Evolutionary conservation across 2,113 vertebrate species (phyloP).

Genomic region (Saccopteryx leptura): DNA sequence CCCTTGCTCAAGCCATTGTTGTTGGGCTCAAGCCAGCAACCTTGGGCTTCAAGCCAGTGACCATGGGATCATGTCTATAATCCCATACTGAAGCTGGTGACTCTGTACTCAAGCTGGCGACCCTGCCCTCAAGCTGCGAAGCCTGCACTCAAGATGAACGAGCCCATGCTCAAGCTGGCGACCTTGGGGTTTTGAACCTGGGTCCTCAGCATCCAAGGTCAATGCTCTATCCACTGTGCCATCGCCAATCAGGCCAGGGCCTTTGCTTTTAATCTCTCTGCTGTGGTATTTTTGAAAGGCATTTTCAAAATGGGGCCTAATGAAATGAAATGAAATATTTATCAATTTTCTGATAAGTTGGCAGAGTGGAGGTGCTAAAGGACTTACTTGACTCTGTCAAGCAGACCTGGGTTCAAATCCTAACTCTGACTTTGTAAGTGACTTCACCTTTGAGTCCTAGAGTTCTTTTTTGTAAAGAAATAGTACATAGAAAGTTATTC

Average conservation of each 20-base stretch:
- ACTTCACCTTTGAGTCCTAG: background rate
- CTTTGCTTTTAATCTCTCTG: background rate
- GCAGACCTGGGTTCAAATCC: background rate
- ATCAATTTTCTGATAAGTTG: background rate
- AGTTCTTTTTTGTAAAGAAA: background rate
- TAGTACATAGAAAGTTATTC: background rate
- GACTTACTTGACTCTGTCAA: background rate
- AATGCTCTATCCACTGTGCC: background rate
- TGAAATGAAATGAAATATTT: background rate
- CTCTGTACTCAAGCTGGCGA: too few species aligned
- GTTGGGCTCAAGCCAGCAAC: too few species aligned
- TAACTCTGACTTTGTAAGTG: background rate
- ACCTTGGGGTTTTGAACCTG: background rate
- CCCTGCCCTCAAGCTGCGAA: too few species aligned
- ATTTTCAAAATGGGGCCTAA: background rate
- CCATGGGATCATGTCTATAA: too few species aligned
- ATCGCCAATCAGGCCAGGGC: background rate
- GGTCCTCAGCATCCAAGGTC: too few species aligned
- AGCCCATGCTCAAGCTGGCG: background rate
- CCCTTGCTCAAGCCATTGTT: too few species aligned
- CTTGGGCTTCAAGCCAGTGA: too few species aligned
- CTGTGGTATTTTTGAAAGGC: background rate
- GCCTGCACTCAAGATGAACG: too few species aligned
- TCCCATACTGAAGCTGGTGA: too few species aligned
- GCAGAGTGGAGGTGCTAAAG: background rate